A percentile compares a stretch with the other conserved stretches of the same genome.
These are phyloP conservation scores for Thyatira batis DNA, from an alignment of 2,888 invertebrate species.

Conservation along the genomic window DNA sequence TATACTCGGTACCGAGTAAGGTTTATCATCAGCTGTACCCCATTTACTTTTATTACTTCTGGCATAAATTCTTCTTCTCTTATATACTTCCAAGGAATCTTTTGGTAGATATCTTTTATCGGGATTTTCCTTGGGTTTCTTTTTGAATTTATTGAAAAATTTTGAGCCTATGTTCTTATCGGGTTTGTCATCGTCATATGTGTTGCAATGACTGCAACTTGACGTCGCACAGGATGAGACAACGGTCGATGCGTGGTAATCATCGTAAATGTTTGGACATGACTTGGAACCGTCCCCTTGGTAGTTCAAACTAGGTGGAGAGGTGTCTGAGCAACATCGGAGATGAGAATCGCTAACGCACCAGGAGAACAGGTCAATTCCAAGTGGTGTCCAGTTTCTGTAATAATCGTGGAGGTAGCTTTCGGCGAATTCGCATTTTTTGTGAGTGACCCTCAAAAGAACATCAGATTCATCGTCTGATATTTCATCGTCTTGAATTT, in stretches of 20 bases:
- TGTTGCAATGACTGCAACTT: constrained; percentile 34
- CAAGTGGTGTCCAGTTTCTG: constrained; percentile 52
- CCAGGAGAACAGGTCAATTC: constrained; percentile 51
- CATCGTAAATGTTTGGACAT: constrained; percentile 59
- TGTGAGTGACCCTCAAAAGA: constrained; percentile 20
- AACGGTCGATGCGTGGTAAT: constrained; percentile 41
- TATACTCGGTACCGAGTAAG: constrained; percentile 29
- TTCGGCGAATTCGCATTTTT: constrained; percentile 60
- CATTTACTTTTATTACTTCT: constrained; percentile 48
- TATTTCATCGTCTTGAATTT: constrained; percentile 41
- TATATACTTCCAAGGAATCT: constrained; percentile 67
- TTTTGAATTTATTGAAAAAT: constrained; percentile 34
- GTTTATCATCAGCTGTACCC: constrained; percentile 25
- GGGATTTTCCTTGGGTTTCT: constrained; percentile 21
- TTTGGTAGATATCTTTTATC: constrained; percentile 50
- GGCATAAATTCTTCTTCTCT: constrained; percentile 54
- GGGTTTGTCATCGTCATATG: constrained; percentile 20
- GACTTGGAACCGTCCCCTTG: constrained; percentile 52
- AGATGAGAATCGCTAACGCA: constrained; percentile 53
- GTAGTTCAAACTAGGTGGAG: constrained; percentile 33
- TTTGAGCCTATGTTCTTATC: constrained; percentile 22
- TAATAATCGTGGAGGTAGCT: constrained; percentile 63
- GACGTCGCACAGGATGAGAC: constrained; percentile 47
- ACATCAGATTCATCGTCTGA: constrained; percentile 50
- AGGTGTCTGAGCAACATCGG: constrained; percentile 45